phyloP scores from a whole-genome alignment of 1,140 invertebrate species.

The Drosophila arawakana region DNA sequence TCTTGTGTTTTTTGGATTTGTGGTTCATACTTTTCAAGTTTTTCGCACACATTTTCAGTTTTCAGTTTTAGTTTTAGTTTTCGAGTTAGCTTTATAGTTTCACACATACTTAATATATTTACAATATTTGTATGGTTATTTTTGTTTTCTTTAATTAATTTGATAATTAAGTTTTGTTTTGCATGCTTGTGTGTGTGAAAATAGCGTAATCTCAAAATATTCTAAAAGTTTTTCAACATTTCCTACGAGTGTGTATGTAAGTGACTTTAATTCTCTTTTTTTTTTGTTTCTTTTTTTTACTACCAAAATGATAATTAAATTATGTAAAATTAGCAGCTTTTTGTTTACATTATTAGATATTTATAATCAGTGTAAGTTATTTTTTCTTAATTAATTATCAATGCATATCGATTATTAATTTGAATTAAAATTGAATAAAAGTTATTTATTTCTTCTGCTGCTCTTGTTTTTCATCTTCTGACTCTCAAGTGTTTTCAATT shows the following conservation, averaged over 20 bases:
- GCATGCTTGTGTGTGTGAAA: constrained; percentile 20
- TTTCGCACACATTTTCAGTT: constrained; percentile 25
- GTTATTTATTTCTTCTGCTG: constrained; percentile 24
- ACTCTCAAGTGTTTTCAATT: constrained; percentile 33
- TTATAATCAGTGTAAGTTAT: constrained; percentile 25
- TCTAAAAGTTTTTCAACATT: constrained; percentile 65
- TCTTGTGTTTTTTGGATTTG: not conserved
- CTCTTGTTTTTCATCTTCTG: constrained; percentile 10
- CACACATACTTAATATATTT: constrained; percentile 37
- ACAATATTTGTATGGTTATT: constrained; percentile 26
- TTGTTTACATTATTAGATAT: constrained; percentile 33
- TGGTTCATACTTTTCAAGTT: constrained; percentile 34
- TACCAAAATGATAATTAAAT: constrained; percentile 55
- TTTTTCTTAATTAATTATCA: constrained; percentile 14
- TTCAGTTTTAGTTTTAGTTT: constrained; percentile 8
- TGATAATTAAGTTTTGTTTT: constrained; percentile 39
- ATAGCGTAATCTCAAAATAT: constrained; percentile 43
- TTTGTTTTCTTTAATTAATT: constrained; percentile 24
- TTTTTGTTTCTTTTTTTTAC: constrained; percentile 44
- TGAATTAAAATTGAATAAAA: constrained; percentile 29
- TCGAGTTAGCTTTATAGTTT: constrained; percentile 20
- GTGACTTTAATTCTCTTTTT: constrained; percentile 28
- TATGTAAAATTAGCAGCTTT: constrained; percentile 67
- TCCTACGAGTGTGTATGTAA: constrained; percentile 47
- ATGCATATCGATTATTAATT: not conserved